Evolutionary conservation across 2,113 vertebrate species (phyloP).

Genomic region (Sinocyclocheilus anophthalmus): DNA sequence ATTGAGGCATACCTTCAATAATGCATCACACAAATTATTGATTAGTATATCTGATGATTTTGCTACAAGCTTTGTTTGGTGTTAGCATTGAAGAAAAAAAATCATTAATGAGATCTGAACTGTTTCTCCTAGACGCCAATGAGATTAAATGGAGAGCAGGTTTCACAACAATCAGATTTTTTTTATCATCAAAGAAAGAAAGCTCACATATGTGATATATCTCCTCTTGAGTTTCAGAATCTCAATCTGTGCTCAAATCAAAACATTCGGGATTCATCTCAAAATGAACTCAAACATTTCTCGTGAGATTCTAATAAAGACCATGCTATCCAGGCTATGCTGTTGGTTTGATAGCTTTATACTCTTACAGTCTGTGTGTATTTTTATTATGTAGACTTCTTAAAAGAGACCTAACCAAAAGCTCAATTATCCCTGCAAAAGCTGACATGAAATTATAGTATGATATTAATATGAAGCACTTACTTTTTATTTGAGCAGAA

Average conservation of each 20-base stretch:
- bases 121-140: not conserved
- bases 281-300: not conserved
- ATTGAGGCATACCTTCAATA: not conserved
- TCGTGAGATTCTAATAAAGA: not conserved
- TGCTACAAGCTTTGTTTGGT: not conserved
- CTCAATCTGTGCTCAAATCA: not conserved
- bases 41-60: not conserved
- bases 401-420: not conserved
- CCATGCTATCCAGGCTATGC: not conserved
- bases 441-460: not conserved
- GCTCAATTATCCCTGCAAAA: not conserved
- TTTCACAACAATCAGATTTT: too few relatives aligned
- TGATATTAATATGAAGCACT: too few relatives aligned
- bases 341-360: not conserved
- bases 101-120: not conserved
- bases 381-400: not conserved
- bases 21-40: not conserved
- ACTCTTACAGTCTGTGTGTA: not conserved
- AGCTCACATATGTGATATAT: too few relatives aligned
- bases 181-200: too few relatives aligned
- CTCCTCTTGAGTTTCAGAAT: not conserved
- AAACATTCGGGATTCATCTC: not conserved
- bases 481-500: too few relatives aligned
- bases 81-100: not conserved
- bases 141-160: not conserved